A percentile compares a stretch with the other conserved stretches of the same genome.
phyloP scores from a whole-genome alignment of 2,888 invertebrate species.

The Oscheius sp. region DNA sequence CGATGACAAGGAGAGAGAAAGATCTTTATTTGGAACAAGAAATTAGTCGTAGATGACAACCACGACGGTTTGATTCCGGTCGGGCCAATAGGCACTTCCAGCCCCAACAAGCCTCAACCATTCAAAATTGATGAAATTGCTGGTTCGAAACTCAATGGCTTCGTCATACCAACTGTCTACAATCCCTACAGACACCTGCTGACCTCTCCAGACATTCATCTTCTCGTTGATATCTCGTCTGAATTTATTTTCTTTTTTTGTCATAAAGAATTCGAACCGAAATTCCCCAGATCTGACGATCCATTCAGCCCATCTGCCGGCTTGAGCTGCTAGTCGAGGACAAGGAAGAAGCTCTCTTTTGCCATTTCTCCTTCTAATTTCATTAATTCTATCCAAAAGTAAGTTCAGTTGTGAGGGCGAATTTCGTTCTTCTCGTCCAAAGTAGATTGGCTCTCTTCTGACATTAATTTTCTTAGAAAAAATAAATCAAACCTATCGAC shows the following conservation, averaged over 20 bases:
- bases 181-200: constrained; percentile 35
- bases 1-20: no score
- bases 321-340: constrained; percentile 41
- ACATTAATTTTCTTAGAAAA: not conserved
- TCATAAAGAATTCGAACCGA: no score
- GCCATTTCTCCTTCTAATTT: constrained; percentile 16
- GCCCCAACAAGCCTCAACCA: constrained; percentile 29
- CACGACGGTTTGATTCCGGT: constrained; percentile 10
- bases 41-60: constrained; percentile 24
- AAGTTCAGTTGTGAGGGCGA: not conserved
- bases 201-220: constrained; percentile 52
- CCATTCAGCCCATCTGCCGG: constrained; percentile 45
- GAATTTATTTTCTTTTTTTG: no score
- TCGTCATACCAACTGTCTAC: constrained; percentile 51
- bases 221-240: constrained; percentile 23
- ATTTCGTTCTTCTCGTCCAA: constrained; percentile 3
- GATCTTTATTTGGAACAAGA: not conserved
- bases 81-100: constrained; percentile 14
- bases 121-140: constrained; percentile 25
- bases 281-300: constrained; percentile 42
- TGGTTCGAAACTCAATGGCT: constrained; percentile 40
- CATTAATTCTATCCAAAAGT: constrained; percentile 10
- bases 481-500: not conserved
- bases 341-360: constrained; percentile 39
- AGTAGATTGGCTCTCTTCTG: constrained; percentile 15